Evolutionary conservation across 2,113 vertebrate species (phyloP).

Genomic region (Indicator maculatus): DNA sequence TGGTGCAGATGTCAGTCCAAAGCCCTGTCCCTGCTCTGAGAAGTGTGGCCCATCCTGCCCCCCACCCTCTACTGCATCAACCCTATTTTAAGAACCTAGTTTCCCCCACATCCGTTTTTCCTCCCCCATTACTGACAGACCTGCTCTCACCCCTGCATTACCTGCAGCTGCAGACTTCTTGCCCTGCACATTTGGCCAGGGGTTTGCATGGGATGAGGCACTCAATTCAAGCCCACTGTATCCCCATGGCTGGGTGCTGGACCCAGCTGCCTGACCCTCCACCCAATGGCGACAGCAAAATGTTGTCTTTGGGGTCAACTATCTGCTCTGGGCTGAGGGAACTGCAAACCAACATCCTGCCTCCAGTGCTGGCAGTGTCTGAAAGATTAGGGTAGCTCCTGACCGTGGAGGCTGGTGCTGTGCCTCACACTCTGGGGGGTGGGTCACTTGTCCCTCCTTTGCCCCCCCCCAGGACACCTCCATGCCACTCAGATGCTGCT

Average conservation of each 20-base stretch:
- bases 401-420: not conserved
- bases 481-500: not conserved
- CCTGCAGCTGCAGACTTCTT: not conserved
- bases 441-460: not conserved
- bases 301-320: not conserved
- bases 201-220: no score
- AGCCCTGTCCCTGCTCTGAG: not conserved
- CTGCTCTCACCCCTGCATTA: not conserved
- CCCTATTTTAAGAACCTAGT: fast-evolving
- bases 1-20: not conserved
- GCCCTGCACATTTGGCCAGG: fast-evolving
- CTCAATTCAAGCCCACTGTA: not conserved
- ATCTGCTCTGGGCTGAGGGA: not conserved
- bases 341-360: not conserved
- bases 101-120: not conserved
- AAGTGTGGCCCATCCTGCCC: not conserved
- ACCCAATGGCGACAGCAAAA: not conserved
- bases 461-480: not conserved
- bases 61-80: not conserved
- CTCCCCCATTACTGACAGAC: no score
- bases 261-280: not conserved
- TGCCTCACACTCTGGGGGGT: fast-evolving
- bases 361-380: not conserved
- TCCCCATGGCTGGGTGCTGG: not conserved
- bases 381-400: not conserved